Percentiles rank a stretch among this genome's conserved stretches.
Conservation (phyloP, 2,797 vertebrate genomes). For the Sphenodon punctatus region DNA sequence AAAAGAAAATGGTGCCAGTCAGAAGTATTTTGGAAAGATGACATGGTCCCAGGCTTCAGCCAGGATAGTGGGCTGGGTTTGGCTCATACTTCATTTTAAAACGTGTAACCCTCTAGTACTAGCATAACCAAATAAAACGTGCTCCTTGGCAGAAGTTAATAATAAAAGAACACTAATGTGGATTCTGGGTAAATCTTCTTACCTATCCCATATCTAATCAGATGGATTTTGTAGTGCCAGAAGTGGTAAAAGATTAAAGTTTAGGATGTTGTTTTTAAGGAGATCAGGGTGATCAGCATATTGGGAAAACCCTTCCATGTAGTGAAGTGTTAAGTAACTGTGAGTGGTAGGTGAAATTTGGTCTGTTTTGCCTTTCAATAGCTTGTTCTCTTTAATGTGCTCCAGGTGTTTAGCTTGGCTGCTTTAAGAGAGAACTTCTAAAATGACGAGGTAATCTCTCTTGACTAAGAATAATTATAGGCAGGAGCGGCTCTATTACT, state of each 20-base stretch:
- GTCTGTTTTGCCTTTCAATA: constrained; percentile 42
- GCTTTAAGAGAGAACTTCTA: constrained; percentile 53
- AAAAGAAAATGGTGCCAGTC: neutral
- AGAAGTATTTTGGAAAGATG: neutral
- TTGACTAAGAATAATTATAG: constrained; percentile 7
- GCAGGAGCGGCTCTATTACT: no score
- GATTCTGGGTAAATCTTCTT: neutral
- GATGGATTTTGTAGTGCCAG: neutral
- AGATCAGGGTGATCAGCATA: constrained; percentile 38
- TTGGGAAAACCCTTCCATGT: constrained; percentile 15
- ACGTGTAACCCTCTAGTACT: neutral
- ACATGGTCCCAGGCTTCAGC: neutral
- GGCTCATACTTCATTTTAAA: neutral
- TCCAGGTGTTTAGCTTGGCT: constrained; percentile 52
- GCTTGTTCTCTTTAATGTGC: constrained; percentile 43
- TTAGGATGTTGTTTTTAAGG: constrained; percentile 39
- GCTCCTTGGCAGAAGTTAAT: constrained; percentile 2
- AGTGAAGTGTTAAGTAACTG: constrained; percentile 45
- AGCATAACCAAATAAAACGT: neutral
- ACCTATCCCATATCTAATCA: constrained; percentile 22
- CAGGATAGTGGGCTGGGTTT: neutral
- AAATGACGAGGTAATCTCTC: neutral
- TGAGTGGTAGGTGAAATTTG: constrained; percentile 42
- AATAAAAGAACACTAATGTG: neutral
- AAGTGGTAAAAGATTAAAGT: constrained; percentile 50